Base-by-base conservation (phyloP, 2,113 vertebrate genomes). In the Nyctibius bracteatus region DNA sequence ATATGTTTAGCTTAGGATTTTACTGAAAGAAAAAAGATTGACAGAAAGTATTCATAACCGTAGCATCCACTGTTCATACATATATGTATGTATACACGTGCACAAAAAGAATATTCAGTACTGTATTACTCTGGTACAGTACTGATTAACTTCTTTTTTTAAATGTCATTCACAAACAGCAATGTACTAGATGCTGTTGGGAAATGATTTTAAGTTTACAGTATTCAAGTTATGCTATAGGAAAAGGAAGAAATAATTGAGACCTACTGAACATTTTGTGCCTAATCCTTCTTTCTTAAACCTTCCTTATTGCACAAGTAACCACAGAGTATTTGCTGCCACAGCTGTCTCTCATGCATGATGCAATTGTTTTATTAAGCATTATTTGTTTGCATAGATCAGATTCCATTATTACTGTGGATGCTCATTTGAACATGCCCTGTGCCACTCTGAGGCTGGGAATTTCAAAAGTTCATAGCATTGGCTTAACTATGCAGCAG, bases 301-400 rank as follows among this genome's bases (percentile, higher is more conserved):
- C n/a, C 24, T 90, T 88, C 67, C 33, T 72, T 74, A 44, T 75
- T 96, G 73, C 58, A 65, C 80, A 95, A 95, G 44, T 79, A 81
- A 81, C 94, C 80, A 88, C 80, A 79, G 46, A 85, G 27, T 72
- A 92, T 86, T 92, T 91, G 88, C 96, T 89, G 41, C 57, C 10
- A 2, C 86, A 93, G 90, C 88, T 93, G 68, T 93, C 96, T 95
- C 61, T 91, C 49, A 75, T 92, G 80, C 43, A 43, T 94, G 80
- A 88, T 91, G 86, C 30, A 93, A 94, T 81, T 93, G 86, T 96
- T 95, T 86, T 90, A 77, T 88, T 96, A 88, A 92, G 28, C 71
- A 84, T 74, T 95, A 94, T 86, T 95, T 95, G 88, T 83, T 95
- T 93, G 85, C 63, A 80, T 86, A 88, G 82, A 79, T 90, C 54